phyloP scores from a whole-genome alignment of 2,888 invertebrate genomes.

The Melikaiella ostensackeni region DNA sequence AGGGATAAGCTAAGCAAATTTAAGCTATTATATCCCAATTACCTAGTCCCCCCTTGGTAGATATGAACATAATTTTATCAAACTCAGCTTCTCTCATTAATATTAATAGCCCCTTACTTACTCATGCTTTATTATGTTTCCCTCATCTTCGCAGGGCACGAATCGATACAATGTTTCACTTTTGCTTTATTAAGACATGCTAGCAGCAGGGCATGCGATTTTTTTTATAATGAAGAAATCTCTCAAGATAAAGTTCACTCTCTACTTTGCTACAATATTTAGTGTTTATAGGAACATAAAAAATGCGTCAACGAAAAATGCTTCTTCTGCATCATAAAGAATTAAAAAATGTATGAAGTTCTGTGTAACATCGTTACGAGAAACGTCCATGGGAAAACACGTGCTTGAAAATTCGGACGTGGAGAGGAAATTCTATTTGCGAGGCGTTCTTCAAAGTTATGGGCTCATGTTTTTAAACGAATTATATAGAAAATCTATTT shows the following conservation, averaged over 20 bases:
- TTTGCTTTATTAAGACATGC: neutral
- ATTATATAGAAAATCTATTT: constrained; percentile 8
- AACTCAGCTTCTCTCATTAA: neutral
- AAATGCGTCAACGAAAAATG: constrained; percentile 19
- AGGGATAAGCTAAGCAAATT: neutral
- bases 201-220: neutral
- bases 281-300: constrained; percentile 8
- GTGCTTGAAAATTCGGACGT: constrained; percentile 27
- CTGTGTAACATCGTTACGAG: constrained; percentile 34
- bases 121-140: neutral
- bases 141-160: neutral
- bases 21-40: neutral
- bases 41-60: neutral
- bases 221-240: neutral
- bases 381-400: constrained; percentile 5
- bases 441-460: constrained; percentile 30
- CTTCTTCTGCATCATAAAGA: constrained; percentile 21
- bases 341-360: constrained; percentile 25
- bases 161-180: neutral
- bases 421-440: constrained; percentile 29
- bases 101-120: neutral
- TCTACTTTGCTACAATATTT: constrained; percentile 19
- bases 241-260: neutral
- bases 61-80: neutral
- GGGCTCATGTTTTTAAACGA: constrained; percentile 18